These are phyloP conservation scores for Galleria mellonella DNA, from an alignment of 1,140 invertebrate species.

Conservation along the genomic window DNA sequence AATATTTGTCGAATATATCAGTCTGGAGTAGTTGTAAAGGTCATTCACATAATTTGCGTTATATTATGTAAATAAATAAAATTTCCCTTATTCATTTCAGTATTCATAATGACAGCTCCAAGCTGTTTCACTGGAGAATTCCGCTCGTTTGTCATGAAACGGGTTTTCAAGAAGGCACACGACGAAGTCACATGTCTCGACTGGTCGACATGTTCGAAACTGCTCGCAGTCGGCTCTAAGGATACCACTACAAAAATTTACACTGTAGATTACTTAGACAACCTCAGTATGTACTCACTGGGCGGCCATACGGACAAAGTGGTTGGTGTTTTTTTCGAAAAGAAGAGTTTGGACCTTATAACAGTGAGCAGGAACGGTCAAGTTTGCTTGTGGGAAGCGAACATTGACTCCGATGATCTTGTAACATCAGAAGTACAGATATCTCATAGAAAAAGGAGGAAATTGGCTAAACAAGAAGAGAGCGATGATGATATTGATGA, in stretches of 20 bases:
- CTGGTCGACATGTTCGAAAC: constrained; percentile 94
- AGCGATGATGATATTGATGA: constrained; percentile 79
- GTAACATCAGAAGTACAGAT: constrained; percentile 65
- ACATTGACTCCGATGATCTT: constrained; percentile 80
- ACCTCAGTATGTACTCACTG: constrained; percentile 83
- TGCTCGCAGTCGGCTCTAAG: constrained; percentile 89
- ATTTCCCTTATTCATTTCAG: constrained; percentile 69
- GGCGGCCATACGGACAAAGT: constrained; percentile 89
- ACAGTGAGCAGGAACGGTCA: constrained; percentile 83
- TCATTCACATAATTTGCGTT: no score
- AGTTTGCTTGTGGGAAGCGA: constrained; percentile 92
- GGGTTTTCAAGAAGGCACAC: constrained; percentile 85
- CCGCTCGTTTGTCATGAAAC: constrained; percentile 91
- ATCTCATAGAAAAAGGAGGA: constrained; percentile 59
- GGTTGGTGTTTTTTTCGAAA: constrained; percentile 91
- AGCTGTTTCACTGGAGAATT: constrained; percentile 86
- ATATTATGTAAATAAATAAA: not conserved
- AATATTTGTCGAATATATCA: no score
- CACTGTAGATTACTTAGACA: constrained; percentile 82
- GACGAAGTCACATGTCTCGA: constrained; percentile 90
- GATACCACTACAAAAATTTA: constrained; percentile 91
- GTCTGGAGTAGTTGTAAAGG: no score
- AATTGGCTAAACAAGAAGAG: constrained; percentile 50
- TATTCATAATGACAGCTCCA: constrained; percentile 92
- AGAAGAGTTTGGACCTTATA: constrained; percentile 86